A percentile compares a stretch with the other conserved stretches of the same genome.
phyloP scores from a whole-genome alignment of 2,113 vertebrate species.

The Macaca nemestrina region DNA sequence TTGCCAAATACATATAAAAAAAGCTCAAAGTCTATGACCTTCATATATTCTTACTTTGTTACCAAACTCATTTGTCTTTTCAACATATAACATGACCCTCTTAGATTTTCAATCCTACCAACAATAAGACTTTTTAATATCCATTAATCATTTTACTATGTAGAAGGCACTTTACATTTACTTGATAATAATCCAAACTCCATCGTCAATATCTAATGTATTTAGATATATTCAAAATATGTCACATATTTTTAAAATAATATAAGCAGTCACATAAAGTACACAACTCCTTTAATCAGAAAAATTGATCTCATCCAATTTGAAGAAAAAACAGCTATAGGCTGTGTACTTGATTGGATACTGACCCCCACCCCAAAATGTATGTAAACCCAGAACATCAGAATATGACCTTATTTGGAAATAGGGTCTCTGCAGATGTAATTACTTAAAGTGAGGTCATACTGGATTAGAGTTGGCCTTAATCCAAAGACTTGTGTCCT shows the following conservation, averaged over 20 bases:
- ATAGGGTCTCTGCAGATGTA: neutral
- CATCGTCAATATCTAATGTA: neutral
- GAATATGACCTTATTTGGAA: conserved; percentile 7
- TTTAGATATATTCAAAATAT: neutral
- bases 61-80: neutral
- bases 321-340: neutral
- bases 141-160: neutral
- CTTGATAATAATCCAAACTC: neutral
- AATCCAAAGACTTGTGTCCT: neutral
- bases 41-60: neutral
- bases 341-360: neutral
- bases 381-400: neutral
- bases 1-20: neutral
- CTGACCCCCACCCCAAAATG: neutral
- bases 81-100: neutral
- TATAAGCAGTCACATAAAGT: neutral
- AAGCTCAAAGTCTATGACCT: neutral
- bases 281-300: neutral
- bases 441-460: conserved; percentile 19
- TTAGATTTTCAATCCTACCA: neutral
- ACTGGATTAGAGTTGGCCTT: neutral
- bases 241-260: neutral
- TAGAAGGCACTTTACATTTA: neutral
- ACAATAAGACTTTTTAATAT: neutral
- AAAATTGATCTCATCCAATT: neutral